Base-by-base conservation (phyloP, 2,113 vertebrate species). In the Lepus europaeus region DNA sequence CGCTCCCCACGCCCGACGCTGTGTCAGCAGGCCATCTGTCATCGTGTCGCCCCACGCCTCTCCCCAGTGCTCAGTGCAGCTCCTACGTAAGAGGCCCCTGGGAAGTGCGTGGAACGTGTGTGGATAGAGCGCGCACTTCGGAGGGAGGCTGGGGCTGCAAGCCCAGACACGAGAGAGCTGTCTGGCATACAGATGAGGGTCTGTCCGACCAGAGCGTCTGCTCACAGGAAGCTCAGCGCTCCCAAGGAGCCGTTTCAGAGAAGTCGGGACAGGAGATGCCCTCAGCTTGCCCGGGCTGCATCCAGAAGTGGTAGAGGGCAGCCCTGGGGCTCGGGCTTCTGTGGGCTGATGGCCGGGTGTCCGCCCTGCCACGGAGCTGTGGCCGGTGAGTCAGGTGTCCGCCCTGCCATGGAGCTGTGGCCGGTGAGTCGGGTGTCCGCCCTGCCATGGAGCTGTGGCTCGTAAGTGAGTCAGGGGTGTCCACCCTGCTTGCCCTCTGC, bases 181-280 rank as follows among this genome's bases (percentile, higher is more conserved):
- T 83, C 90, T 31, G 6, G 95, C 92, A 93, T 87, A 89, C 59
- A 53, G 45, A 80, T n/a, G 9, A 95, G 79, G 59, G 16, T 61
- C 27, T 51, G 8, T 56, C 64, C 66, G 72, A 61, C 51, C 31
- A 0, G 2, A 39, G 36, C 5, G 20, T 72, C 76, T 72, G 59
- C 53, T 39, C 4, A 17, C 12, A 3, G 61, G 53, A 82, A 80
- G 59, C 64, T 68, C 33, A 1, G 0, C 51, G 61, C 84, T 66
- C 14, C 56, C 31, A 3, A 7, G 83, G 53, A 91, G 45, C 23
- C 20, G 11, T 36, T 51, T 25, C 1, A 72, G 66, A 14, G 80
- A 20, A 39, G 31, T 2, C 1, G 10, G 80, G 51, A 80, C 76
- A 39, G 56, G 64, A 68, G 12, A 25, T 12, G 17, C 39, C 31